phyloP scores from a whole-genome alignment of 2,113 vertebrate species.

The Erythrocercus mccallii region DNA sequence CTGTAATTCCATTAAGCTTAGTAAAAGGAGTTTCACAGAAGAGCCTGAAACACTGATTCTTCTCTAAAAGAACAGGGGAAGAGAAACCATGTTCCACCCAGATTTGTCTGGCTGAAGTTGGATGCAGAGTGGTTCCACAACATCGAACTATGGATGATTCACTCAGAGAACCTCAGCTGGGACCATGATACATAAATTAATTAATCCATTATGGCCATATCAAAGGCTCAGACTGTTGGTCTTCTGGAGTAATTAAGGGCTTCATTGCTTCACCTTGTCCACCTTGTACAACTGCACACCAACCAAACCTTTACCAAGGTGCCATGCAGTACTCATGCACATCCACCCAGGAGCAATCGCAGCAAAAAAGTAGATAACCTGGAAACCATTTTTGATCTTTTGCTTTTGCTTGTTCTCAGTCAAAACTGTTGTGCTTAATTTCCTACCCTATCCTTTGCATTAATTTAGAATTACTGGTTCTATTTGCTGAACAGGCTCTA shows the following conservation, averaged over 20 bases:
- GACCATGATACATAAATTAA: background rate
- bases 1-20: background rate
- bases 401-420: background rate
- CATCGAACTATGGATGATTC: background rate
- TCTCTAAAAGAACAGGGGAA: background rate
- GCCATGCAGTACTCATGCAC: background rate
- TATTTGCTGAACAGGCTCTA: background rate
- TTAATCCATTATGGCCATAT: background rate
- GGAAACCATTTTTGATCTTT: background rate
- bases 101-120: background rate
- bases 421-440: background rate
- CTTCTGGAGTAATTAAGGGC: background rate
- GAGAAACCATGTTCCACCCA: background rate
- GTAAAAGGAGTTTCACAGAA: background rate
- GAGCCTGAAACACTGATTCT: background rate
- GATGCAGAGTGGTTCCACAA: background rate
- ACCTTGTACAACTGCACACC: background rate
- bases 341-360: background rate
- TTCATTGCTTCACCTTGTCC: accelerated
- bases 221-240: background rate
- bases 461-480: background rate
- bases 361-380: background rate
- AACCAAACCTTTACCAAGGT: accelerated
- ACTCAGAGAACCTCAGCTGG: background rate
- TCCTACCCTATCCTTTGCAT: background rate